These are phyloP conservation scores for Electrona antarctica DNA, from an alignment of 2,113 vertebrate species.

Conservation along the genomic window DNA sequence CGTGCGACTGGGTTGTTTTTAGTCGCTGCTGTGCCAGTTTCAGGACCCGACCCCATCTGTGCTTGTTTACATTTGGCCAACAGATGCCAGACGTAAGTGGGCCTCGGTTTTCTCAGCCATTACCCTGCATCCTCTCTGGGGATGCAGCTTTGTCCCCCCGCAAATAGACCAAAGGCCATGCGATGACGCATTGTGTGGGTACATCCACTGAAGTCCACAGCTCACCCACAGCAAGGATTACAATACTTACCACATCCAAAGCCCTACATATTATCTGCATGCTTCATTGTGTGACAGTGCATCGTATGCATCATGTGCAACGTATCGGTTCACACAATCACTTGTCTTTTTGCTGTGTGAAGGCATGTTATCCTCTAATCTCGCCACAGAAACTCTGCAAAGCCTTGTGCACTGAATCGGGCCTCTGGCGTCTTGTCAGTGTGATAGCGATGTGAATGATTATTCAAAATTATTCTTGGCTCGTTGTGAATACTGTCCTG, in stretches of 20 bases:
- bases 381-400: conserved; percentile 51
- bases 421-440: conserved; percentile 38
- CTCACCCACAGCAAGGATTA: conserved; percentile 1
- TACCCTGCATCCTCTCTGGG: conserved; percentile 55
- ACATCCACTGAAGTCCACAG: conserved; percentile 3
- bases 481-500: conserved; percentile 34
- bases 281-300: conserved; percentile 37
- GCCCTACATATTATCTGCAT: conserved; percentile 28
- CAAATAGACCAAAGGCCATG: conserved; percentile 47
- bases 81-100: conserved; percentile 55
- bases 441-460: conserved; percentile 25
- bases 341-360: not conserved
- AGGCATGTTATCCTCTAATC: conserved; percentile 41
- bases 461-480: conserved; percentile 37
- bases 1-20: conserved; percentile 52
- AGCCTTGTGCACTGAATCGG: conserved; percentile 39
- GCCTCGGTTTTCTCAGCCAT: conserved; percentile 57
- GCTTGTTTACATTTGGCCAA: conserved; percentile 62
- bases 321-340: not conserved
- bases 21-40: conserved; percentile 40
- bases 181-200: conserved; percentile 46
- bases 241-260: conserved; percentile 39
- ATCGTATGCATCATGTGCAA: not conserved
- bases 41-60: conserved; percentile 56
- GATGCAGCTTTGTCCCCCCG: conserved; percentile 41